A percentile compares a stretch with the other conserved stretches of the same genome.
phyloP scores from a whole-genome alignment of 2,888 invertebrate species.

The Tupiocoris notatus region DNA sequence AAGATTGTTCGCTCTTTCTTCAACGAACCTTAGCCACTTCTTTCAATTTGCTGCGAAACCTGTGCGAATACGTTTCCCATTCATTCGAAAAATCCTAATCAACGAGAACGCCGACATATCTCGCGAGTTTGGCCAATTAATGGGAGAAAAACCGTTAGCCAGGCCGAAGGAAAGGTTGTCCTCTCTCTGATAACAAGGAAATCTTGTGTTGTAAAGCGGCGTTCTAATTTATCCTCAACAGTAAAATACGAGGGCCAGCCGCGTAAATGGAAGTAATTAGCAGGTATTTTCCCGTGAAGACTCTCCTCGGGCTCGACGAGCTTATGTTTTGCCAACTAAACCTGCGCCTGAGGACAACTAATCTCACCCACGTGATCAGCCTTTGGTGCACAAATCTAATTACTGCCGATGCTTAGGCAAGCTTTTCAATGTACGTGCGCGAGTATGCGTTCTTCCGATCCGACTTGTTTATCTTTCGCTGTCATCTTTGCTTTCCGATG shows the following conservation, averaged over 20 bases:
- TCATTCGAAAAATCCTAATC: too few relatives aligned
- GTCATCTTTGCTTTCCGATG: background rate
- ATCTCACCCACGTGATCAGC: conserved; percentile 37
- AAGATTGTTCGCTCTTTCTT: too few relatives aligned
- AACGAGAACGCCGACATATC: too few relatives aligned
- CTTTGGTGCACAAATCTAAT: conserved; percentile 34
- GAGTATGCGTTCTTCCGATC: background rate
- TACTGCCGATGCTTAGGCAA: background rate
- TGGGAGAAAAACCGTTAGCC: background rate
- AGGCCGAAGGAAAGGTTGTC: background rate
- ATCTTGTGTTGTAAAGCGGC: conserved; percentile 30
- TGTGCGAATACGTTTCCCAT: too few relatives aligned
- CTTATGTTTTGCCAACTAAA: conserved; percentile 33
- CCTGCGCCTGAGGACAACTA: conserved; percentile 23
- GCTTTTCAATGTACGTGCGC: background rate
- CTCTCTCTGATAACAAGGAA: conserved; percentile 26
- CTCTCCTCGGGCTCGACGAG: conserved; percentile 3
- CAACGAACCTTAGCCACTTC: too few relatives aligned
- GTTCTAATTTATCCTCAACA: conserved; percentile 28
- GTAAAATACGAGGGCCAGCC: conserved; percentile 31
- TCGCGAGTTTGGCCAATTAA: background rate
- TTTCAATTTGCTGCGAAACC: too few relatives aligned
- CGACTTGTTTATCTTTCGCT: background rate
- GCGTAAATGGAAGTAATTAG: conserved; percentile 40
- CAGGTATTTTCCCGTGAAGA: conserved; percentile 33